Base-by-base conservation (phyloP, 1,140 invertebrate genomes). In the Bombyx mori region DNA sequence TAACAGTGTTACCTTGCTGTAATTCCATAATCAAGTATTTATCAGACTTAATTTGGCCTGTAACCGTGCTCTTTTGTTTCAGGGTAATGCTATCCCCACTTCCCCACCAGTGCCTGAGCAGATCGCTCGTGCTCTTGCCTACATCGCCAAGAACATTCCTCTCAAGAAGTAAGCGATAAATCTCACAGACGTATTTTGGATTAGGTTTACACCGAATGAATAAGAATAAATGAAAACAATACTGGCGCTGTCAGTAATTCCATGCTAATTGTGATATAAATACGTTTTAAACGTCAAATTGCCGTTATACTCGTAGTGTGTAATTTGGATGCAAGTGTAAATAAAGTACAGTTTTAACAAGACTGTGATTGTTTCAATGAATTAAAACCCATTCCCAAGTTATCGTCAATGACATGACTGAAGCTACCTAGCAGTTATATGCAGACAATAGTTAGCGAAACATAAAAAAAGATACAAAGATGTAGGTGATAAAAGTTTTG, bases 61-160 rank as follows among this genome's bases (percentile, higher is more conserved):
- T 35, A 35, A 35, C 26, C 4, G 4, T 35, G 26, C 4, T 35
- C 26, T 35, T 35, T 35, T 35, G 26, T 67, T 63, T 65, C 75
- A 88, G 79, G 88, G 88, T 54, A 69, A 79, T 60, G 81, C 81
- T 57, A 75, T 90, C 58, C 89, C 89, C 62, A 81, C 81, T 12
- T 68, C 89, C 42, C 88, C 88, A 10, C 76, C 77, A 60, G 62
- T 90, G 7, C 89, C 89, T 22, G 53, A 66, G 0, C 80, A 79
- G 58, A 89, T 89, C 69, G 73, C 80, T 43, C 81, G 85, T 54
- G 79, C 88, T 18, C 76, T 89, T 50, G 82, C 73, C 26, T 88
- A 82, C 79, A 78, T 71, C 62, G 73, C 80, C 48, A 75, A 58
- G 48, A 49, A 61, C 56, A 53, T 60, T 2, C 54, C 61, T 51